Evolutionary conservation across 1,140 invertebrate species (phyloP), one percentile per base, ranked within the genome.

Genomic region (Sitophilus oryzae): DNA sequence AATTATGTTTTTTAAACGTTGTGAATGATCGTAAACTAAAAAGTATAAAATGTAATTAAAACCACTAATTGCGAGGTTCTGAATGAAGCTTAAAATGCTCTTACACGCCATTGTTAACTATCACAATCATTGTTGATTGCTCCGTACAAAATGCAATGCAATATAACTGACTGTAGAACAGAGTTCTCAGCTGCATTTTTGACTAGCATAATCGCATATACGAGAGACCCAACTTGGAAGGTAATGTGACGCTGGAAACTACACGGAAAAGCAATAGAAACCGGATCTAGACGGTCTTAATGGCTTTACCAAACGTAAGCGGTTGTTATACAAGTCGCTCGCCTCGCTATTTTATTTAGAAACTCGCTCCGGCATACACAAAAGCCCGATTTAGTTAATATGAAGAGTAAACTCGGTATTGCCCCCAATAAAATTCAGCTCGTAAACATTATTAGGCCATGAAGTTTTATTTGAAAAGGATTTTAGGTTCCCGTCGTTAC

Each of bases 301-400:
- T 40, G 14, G 38, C 5, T 40, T 14, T 14, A 14, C 5, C 19
- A 15, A 40, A 40, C 38, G 14, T 40, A 40, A 40, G 18, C 38
- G 14, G 18, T 40, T 14, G 38, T 40, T 40, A 14, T 20, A 20
- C 38, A 15, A 15, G 5, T 15, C 38, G n/a, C 14, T 40, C 19
- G 18, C 14, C 14, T 20, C 38, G 18, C 14, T 40, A 40, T 20
- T 40, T 40, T 20, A 40, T 30, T 30, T 30, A 30, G 5, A 30
- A 30, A 6, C 38, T 40, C 4, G 38, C 38, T 15, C n/a, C n/a
- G 38, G 14, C 38, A 20, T n/a, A 40, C 38, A 40, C 14, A 40
- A 40, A 40, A 40, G 38, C 14, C 5, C 38, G 14, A 40, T 40
- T 40, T 40, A 40, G 38, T 40, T 40, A 40, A 40, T 40, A 40